Evolutionary conservation across 30 jellyfish, hydroid and myxozoan genomes (phyloP).

Genomic region (Chironex yamaguchii): DNA sequence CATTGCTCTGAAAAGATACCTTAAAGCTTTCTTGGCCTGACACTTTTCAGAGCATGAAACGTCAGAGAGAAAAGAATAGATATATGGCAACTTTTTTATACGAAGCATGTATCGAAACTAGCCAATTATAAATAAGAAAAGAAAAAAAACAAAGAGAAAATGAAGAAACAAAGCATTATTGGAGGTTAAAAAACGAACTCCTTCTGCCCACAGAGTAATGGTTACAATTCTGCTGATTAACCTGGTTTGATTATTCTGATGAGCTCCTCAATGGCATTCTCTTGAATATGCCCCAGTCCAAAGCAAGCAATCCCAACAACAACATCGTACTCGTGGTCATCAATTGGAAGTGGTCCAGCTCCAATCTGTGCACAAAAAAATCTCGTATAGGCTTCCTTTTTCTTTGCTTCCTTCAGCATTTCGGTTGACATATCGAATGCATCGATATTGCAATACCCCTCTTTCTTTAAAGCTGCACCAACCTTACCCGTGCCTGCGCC

Average conservation of each 20-base stretch:
- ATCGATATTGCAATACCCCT: background rate
- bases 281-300: background rate
- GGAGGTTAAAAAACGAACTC: too few species aligned
- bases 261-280: background rate
- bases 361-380: background rate
- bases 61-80: too few species aligned
- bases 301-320: background rate
- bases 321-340: background rate
- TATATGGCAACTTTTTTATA: too few species aligned
- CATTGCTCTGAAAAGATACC: too few species aligned
- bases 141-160: too few species aligned
- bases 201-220: too few species aligned
- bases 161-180: too few species aligned
- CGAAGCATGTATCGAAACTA: too few species aligned
- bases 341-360: background rate
- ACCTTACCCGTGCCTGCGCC: slow-evolving; percentile 11
- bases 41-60: too few species aligned
- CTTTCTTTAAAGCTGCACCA: background rate
- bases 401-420: background rate
- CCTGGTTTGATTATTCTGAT: background rate
- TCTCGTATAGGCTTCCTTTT: background rate
- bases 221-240: too few species aligned
- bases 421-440: slow-evolving; percentile 5
- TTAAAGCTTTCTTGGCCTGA: too few species aligned
- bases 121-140: too few species aligned